Conservation (phyloP, 2,113 vertebrate genomes). For the Thomomys bottae region DNA sequence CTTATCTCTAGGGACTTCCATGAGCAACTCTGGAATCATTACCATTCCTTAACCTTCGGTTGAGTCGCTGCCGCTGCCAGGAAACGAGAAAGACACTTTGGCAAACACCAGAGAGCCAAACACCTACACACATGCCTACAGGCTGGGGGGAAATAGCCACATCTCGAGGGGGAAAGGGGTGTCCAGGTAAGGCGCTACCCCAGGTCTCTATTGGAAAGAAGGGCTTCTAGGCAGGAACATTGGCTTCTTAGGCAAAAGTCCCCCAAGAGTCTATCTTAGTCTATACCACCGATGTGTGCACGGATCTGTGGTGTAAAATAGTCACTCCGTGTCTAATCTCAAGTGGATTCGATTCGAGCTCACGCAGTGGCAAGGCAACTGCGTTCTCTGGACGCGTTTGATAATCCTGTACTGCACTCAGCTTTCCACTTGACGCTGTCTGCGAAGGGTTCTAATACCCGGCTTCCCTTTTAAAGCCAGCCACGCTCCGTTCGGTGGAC, state of each 20-base stretch:
- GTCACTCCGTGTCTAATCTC: neutral
- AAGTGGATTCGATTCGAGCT: neutral
- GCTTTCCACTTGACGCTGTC: constrained; percentile 22
- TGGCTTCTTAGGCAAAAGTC: neutral
- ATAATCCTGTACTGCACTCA: neutral
- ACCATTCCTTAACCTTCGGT: constrained; percentile 30
- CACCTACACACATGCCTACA: neutral
- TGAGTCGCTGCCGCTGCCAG: neutral
- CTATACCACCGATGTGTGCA: neutral
- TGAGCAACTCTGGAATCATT: neutral
- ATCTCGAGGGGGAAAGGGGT: neutral
- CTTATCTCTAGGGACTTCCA: neutral
- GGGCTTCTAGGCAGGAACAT: neutral
- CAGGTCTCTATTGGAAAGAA: neutral
- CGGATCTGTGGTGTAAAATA: neutral
- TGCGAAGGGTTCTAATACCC: neutral
- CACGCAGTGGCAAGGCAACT: neutral
- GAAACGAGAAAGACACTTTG: constrained; percentile 19
- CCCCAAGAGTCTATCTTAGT: neutral
- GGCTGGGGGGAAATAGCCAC: neutral
- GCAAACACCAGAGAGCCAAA: neutral
- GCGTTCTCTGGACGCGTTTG: neutral
- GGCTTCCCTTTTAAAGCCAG: neutral
- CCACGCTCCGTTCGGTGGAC: neutral
- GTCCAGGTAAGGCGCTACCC: neutral